Evolutionary conservation across 2,113 vertebrate species (phyloP).

Genomic region (Protobothrops mucrosquamatus): DNA sequence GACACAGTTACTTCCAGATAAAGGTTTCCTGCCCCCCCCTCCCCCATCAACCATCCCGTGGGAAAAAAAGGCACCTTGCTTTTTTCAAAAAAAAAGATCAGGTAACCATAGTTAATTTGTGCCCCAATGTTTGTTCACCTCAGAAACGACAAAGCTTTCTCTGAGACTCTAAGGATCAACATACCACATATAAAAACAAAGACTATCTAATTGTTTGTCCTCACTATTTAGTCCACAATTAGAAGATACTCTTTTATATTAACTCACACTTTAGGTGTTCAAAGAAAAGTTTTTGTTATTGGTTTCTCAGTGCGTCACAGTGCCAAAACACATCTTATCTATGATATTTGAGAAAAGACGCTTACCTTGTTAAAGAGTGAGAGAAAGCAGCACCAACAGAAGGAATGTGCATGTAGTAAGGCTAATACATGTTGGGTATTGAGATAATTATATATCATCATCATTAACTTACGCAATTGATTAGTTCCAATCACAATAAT

Average conservation of each 20-base stretch:
- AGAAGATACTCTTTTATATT: slow-evolving; percentile 10
- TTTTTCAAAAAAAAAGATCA: slow-evolving; percentile 20
- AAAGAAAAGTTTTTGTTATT: slow-evolving; percentile 23
- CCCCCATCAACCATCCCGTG: slow-evolving; percentile 45
- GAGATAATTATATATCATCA: neutral
- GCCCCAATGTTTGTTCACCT: slow-evolving; percentile 53
- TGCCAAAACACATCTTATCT: slow-evolving; percentile 9
- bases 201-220: neutral
- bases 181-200: slow-evolving; percentile 17
- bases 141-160: slow-evolving; percentile 53
- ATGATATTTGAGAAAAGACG: slow-evolving; percentile 26
- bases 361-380: slow-evolving; percentile 12
- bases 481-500: neutral
- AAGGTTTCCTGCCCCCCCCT: slow-evolving; percentile 41
- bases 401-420: neutral
- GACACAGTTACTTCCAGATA: slow-evolving; percentile 24
- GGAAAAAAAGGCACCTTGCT: slow-evolving; percentile 61
- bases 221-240: neutral
- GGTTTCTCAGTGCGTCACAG: slow-evolving; percentile 26
- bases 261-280: neutral
- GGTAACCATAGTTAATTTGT: slow-evolving; percentile 36
- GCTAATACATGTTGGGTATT: neutral
- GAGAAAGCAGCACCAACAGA: neutral
- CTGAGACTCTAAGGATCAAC: slow-evolving; percentile 50
- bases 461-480: no score